Conservation (phyloP, 2,797 vertebrate species). For the Oryzias sinensis region DNA sequence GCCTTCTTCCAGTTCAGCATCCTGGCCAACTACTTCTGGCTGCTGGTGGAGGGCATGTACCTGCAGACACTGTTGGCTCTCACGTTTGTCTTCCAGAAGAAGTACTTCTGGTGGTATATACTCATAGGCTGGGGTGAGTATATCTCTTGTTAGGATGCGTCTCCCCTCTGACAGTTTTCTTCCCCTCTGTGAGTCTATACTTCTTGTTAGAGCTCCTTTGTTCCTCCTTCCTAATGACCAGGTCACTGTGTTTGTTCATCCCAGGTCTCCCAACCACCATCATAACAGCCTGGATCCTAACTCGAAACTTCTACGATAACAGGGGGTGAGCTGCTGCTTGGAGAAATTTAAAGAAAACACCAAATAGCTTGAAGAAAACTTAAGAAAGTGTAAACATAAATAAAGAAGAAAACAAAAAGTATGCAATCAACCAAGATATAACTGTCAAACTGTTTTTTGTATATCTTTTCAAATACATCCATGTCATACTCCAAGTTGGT, state of each 20-base stretch:
- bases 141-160: neutral
- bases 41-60: slow-evolving; percentile 89
- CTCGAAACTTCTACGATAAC: slow-evolving; percentile 80
- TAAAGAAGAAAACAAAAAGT: too few species aligned
- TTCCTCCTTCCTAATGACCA: slow-evolving; percentile 3
- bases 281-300: slow-evolving; percentile 79
- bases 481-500: too few species aligned
- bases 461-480: too few species aligned
- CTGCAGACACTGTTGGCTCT: slow-evolving; percentile 86
- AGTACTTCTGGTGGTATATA: slow-evolving; percentile 89
- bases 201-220: neutral
- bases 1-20: slow-evolving; percentile 87
- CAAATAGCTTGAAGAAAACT: neutral
- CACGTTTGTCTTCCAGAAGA: slow-evolving; percentile 85
- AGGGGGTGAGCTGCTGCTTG: slow-evolving; percentile 67
- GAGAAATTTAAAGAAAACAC: neutral
- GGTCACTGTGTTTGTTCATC: slow-evolving; percentile 24
- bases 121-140: slow-evolving; percentile 86
- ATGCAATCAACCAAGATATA: too few species aligned
- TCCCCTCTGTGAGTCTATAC: neutral
- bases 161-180: neutral
- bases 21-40: slow-evolving; percentile 88
- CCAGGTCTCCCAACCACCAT: slow-evolving; percentile 81
- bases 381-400: neutral
- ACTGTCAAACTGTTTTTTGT: too few species aligned